Evolutionary conservation across 2,113 vertebrate genomes (phyloP), one percentile per base, ranked within the genome.

Genomic region (Maccullochella peelii): DNA sequence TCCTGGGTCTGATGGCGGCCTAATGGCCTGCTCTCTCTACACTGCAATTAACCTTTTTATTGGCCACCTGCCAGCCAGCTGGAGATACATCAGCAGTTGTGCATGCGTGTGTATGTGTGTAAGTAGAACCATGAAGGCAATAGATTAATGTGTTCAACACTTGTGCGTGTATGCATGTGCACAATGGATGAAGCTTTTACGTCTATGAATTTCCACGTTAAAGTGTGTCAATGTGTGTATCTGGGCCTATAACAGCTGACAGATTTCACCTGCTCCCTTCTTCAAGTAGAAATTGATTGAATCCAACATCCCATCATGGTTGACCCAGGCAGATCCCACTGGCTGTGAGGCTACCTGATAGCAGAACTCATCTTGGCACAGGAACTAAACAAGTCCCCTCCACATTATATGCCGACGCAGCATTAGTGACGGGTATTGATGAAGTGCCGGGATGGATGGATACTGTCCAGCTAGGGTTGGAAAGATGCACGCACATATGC

Each of bases 41-140:
- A 69, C 89, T 38, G 86, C 92, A 93, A 94, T 95, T 95, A 95
- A 95, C 94, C 93, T 94, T 93, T 94, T 93, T 88, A 95, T 92
- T 92, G 88, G 90, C 91, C 91, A 89, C 89, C 89, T 93, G 91
- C 91, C 92, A 87, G 85, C 81, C 74, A 74, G 90, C 91, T 87
- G 82, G 76, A 86, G 90, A 93, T 86, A 77, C 82, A 89, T 87
- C 80, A 71, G 36, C 15, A 62, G 1, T 2, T 49, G 73, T 8
- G 69, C 1, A 20, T 27, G 69, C 20, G 33, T 67, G 78, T 75
- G 62, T 12, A 16, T 23, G 83, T 72, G 67, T 62, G 74, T 21
- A 44, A 70, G 57, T 33, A 36, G 62, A 33, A 75, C 36, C 79
- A 74, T 66, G 40, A 85, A 80, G 9, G 71, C 52, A 27, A 59